Conservation (phyloP, 2,797 vertebrate genomes). For the Agapornis canus region DNA sequence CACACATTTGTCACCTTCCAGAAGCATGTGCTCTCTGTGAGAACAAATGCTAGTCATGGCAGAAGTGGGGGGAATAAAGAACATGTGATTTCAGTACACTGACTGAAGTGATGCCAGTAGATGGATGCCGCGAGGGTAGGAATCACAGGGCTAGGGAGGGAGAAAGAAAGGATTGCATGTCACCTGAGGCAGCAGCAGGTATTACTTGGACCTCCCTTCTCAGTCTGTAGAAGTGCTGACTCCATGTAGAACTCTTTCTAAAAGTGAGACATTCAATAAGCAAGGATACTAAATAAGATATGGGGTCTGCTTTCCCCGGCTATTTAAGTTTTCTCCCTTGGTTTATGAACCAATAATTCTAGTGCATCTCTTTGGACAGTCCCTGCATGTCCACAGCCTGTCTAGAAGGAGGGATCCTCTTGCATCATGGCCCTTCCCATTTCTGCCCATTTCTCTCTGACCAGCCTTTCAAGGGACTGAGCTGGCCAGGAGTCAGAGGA, state of each 20-base stretch:
- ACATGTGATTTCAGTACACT: not conserved
- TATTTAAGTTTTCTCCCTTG: not conserved
- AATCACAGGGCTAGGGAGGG: not conserved
- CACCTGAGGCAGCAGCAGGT: not conserved
- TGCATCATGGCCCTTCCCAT: not conserved
- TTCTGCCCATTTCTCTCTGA: not conserved
- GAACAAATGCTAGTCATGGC: not conserved
- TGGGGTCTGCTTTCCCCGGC: not conserved
- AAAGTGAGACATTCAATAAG: not conserved
- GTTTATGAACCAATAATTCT: not conserved
- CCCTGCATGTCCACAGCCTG: not conserved
- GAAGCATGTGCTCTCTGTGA: not conserved
- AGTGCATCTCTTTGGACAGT: not conserved
- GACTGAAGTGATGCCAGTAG: fast-evolving
- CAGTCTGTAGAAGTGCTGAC: not conserved
- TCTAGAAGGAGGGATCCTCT: not conserved
- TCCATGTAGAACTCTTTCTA: not conserved
- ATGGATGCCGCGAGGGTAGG: not conserved
- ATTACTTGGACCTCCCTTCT: not conserved
- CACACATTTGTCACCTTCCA: not conserved
- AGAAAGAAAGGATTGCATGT: not conserved
- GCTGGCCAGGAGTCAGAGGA: not conserved
- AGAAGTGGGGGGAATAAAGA: not conserved
- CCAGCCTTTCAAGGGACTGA: fast-evolving
- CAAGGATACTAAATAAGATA: not conserved